These are phyloP conservation scores for Tyrannus savana DNA, from an alignment of 2,113 vertebrate genomes.

Conservation along the genomic window DNA sequence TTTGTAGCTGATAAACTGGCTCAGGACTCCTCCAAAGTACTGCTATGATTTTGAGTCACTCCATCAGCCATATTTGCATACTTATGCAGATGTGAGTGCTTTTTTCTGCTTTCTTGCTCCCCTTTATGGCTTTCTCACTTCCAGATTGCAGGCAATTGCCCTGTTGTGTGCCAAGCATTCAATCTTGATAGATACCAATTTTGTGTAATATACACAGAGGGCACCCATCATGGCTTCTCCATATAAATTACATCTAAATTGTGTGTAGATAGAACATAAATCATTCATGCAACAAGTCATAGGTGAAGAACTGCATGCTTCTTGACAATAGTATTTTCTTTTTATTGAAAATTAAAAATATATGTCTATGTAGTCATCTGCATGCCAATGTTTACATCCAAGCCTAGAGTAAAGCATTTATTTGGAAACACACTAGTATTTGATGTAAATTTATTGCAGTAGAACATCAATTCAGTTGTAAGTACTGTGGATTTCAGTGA, in stretches of 20 bases:
- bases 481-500: not conserved
- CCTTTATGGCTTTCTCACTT: not conserved
- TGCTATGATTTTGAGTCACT: not conserved
- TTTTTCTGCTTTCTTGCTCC: not conserved
- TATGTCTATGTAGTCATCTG: not conserved
- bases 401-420: not conserved
- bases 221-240: not conserved
- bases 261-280: not conserved
- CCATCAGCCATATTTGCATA: not conserved
- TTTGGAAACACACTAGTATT: not conserved
- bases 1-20: not conserved
- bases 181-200: not conserved
- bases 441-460: not conserved
- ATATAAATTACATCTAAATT: slow-evolving; percentile 14
- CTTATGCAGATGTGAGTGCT: not conserved
- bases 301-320: not conserved
- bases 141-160: not conserved
- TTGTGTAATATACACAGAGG: slow-evolving; percentile 16
- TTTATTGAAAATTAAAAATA: not conserved
- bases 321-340: not conserved
- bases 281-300: not conserved
- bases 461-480: not conserved
- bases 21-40: not conserved
- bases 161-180: not conserved
- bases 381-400: not conserved